Evolutionary conservation across 1,140 invertebrate species (phyloP), one percentile per base, ranked within the genome.

Genomic region (Helicoverpa zea): DNA sequence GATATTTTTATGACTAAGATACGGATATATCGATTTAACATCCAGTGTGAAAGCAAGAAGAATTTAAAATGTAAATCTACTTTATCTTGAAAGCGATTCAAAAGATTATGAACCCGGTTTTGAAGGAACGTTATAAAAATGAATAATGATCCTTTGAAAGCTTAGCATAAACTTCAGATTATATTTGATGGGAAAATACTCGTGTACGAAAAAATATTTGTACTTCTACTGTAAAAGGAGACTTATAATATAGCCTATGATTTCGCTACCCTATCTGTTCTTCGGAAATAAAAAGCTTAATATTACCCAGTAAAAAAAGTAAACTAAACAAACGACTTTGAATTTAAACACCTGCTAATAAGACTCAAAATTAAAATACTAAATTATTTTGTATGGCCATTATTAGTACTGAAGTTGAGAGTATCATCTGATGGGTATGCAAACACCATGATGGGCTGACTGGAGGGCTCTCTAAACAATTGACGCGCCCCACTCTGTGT

Each of bases 381-480:
- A 5, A 9, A 43, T 43, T 43, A 43, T 43, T 43, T 9, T 43
- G 35, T 43, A 43, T 43, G 35, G 5, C 35, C 3, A 43, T 43
- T 9, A 9, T 43, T 5, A 35, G 35, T 43, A 72, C 23, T 3
- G 47, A 23, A 72, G 30, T 72, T 43, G 35, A 9, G 23, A 30
- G 68, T 72, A 51, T 72, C 68, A 52, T 29, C 10, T 13, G 49
- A 72, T 72, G 49, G 68, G 18, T 23, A 13, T 30, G 68, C 49
- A 72, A 72, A 72, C 23, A 72, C 13, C 43, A 10, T 16, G 68
- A 54, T 54, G 13, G 49, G 68, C 49, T n/a, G 18, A 18, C 68
- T 68, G 35, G 68, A 72, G 68, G 68, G 49, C 68, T 72, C 68
- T 72, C 49, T 29, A 72, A 72, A 72, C 68, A 72, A 72, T 68